Evolutionary conservation across 2,888 invertebrate species (phyloP), one percentile per base, ranked within the genome.

Genomic region (Linhomoeus sp.): DNA sequence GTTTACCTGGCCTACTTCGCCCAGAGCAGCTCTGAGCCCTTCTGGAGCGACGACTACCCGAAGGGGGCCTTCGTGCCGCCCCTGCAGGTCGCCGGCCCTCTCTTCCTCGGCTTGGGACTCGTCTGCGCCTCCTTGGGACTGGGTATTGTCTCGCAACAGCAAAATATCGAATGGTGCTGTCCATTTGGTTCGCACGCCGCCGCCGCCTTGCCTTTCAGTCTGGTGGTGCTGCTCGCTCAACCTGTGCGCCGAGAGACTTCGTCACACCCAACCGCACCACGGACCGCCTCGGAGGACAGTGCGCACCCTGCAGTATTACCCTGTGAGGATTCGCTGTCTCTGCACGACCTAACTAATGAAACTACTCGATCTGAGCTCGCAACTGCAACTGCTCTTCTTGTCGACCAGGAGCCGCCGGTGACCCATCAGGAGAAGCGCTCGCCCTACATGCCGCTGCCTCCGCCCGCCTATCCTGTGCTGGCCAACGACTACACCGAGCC

Each of bases 401-500:
- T 23, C 23, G 20, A 20, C 12, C 40, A 9, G 7, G 23, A 14
- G 24, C 41, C 41, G 15, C 25, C 24, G 3, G 43, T 33, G 20
- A 15, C 25, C 23, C 22, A 15, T 3, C 17, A 20, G 12, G 35
- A 26, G 23, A 40, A 26, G 23, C 33, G 12, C 36, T 49, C 48
- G 22, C 63, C 64, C 7, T 63, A 60, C 47, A 58, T 59, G 48
- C 60, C 64, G 15, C 48, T 62, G 39, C 29, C 29, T 12, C 63
- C 63, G 17, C 61, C 59, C 9, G 56, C 60, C 1, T 58, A 58
- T 48, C 56, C 62, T 15, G 58, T 62, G 19, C 50, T 65, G 3
- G 58, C 56, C 45, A 64, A 64, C 45, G 51, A 48, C n/a, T 57
- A 64, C 50, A 64, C 63, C 2, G 57, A 56, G 42, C 54, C 59